Base-by-base conservation (phyloP, 1,140 invertebrate species). In the Palaemon carinicauda region DNA sequence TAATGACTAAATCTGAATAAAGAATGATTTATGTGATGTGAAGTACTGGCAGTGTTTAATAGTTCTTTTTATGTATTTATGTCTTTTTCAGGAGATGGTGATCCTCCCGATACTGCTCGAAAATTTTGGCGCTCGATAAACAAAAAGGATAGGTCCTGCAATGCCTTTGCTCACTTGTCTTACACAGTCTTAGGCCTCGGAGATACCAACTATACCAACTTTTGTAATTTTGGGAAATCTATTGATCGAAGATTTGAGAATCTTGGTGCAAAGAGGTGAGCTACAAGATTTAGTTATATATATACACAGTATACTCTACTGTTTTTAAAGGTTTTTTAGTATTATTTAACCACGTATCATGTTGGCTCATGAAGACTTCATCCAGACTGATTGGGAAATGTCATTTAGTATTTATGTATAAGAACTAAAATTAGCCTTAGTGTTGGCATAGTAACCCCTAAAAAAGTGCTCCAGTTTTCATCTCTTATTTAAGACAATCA, bases 191-290 rank as follows among this genome's bases (percentile, higher is more conserved):
- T 94, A 93, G 93, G 93, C 81, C 90, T 94, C 29, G 93, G 93
- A 27, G 93, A 94, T 90, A 92, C 93, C 9, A 94, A 94, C 89
- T 94, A 93, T 89, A 93, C 91, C 9, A 93, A 92, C 86, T 94
- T 94, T 90, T 93, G 93, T 87, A 92, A 93, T 84, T 93, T 92
- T 91, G 92, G 91, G 17, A 92, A 93, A 88, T 89, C 88, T 24
- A 78, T 94, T 31, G 91, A 93, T 80, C 89, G 90, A 27, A 87
- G 91, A 54, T 89, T 94, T 14, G 87, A 91, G 84, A 90, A 92
- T 27, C 90, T 93, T 15, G 92, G 93, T 52, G 93, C 93, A 14
- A 90, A 91, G 33, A 88, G 88, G 88, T 89, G 17, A 41, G 69
- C 4, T 21, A 69, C 12, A 7, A 31, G 60, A 24, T 10, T n/a